A percentile compares a stretch with the other conserved stretches of the same genome.
Evolutionary conservation across 2,113 vertebrate genomes (phyloP).

Genomic region (Gadus chalcogrammus): DNA sequence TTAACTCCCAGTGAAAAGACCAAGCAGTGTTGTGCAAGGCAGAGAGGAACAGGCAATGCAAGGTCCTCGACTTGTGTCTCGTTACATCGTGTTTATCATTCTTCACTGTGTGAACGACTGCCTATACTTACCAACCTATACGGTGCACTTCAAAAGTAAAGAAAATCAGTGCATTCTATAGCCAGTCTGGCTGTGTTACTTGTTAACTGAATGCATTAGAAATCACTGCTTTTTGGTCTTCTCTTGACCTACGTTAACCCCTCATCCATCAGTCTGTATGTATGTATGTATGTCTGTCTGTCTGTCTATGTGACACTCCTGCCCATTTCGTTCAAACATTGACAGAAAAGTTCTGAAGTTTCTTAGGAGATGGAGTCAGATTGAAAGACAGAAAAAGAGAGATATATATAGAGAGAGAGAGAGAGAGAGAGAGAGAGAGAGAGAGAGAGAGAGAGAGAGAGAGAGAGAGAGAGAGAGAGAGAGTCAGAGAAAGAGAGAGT

Average conservation of each 20-base stretch:
- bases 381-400: slow-evolving; percentile 27
- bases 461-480: slow-evolving; percentile 63
- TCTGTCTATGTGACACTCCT: slow-evolving; percentile 54
- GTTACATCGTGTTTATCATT: not conserved
- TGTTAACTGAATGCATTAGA: too few species aligned
- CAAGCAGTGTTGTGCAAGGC: slow-evolving; percentile 6
- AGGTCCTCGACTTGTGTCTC: not conserved
- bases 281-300: not conserved
- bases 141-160: too few species aligned
- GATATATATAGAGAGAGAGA: not conserved
- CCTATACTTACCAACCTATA: not conserved
- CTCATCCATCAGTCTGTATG: not conserved
- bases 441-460: slow-evolving; percentile 29
- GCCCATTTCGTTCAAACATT: slow-evolving; percentile 93
- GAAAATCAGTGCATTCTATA: too few species aligned
- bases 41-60: not conserved
- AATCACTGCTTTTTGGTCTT: too few species aligned
- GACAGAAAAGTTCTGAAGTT: slow-evolving; percentile 90
- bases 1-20: slow-evolving; percentile 58
- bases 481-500: slow-evolving; percentile 47
- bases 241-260: not conserved
- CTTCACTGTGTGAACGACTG: not conserved
- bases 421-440: slow-evolving; percentile 26
- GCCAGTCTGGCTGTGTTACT: too few species aligned
- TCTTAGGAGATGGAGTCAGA: slow-evolving; percentile 46